Evolutionary conservation across 2,797 vertebrate species (phyloP).

Genomic region (Notolepis coatsorum): DNA sequence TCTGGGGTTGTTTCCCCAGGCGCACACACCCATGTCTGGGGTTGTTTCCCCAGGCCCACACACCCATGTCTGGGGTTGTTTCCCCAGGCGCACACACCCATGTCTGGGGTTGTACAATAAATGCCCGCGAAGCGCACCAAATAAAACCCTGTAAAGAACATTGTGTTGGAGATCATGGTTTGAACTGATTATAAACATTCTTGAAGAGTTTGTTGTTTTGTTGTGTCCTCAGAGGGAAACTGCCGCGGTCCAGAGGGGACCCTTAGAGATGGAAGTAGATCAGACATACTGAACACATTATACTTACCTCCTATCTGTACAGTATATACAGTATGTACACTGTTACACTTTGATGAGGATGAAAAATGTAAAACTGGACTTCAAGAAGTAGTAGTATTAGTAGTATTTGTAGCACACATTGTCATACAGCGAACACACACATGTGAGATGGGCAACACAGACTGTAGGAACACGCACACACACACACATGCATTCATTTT

Average conservation of each 20-base stretch:
- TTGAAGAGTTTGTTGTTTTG: conserved; percentile 57
- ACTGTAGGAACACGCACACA: no score
- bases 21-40: conserved; percentile 57
- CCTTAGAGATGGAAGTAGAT: conserved; percentile 32
- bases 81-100: conserved; percentile 57
- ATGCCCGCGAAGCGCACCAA: conserved; percentile 46
- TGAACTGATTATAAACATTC: conserved; percentile 60
- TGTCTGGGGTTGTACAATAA: conserved; percentile 56
- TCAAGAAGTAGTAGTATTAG: no score
- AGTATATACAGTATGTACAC: no score
- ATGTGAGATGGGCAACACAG: no score
- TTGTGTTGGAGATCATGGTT: conserved; percentile 44
- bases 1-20: no score
- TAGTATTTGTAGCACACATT: no score
- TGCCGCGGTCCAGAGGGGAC: conserved; percentile 12
- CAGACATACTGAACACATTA: not conserved
- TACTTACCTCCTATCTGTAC: not conserved
- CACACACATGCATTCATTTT: no score
- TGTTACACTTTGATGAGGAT: no score
- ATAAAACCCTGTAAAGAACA: conserved; percentile 56
- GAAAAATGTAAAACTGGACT: no score
- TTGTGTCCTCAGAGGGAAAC: conserved; percentile 40
- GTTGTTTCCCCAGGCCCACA: no score
- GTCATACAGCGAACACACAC: no score
- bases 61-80: no score